Conservation (phyloP, 2,888 invertebrate species). For the Taenaris catops region DNA sequence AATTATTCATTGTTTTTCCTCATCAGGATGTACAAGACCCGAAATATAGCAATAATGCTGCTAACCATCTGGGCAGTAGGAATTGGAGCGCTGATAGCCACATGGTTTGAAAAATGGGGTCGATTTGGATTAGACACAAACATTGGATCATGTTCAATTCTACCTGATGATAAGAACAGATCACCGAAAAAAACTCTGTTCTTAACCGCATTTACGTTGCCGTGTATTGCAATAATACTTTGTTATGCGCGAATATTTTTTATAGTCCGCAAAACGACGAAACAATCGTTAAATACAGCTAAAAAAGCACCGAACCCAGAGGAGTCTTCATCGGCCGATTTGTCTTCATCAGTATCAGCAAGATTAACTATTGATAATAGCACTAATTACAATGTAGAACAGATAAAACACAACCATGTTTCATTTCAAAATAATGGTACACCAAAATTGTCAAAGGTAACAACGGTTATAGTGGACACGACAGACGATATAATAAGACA, state of each 20-base stretch:
- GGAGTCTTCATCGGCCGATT: slow-evolving; percentile 24
- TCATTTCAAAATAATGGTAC: slow-evolving; percentile 4
- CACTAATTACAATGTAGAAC: slow-evolving; percentile 16
- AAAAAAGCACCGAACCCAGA: slow-evolving; percentile 36
- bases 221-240: slow-evolving; percentile 89
- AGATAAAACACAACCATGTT: slow-evolving; percentile 7
- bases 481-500: slow-evolving; percentile 13
- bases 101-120: slow-evolving; percentile 88
- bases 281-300: slow-evolving; percentile 68
- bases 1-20: slow-evolving; percentile 6
- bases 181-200: slow-evolving; percentile 90
- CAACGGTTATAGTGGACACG: slow-evolving; percentile 24
- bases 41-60: slow-evolving; percentile 85
- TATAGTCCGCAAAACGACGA: slow-evolving; percentile 86
- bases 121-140: slow-evolving; percentile 86
- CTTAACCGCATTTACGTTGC: slow-evolving; percentile 89
- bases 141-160: slow-evolving; percentile 90
- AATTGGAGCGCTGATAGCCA: slow-evolving; percentile 84
- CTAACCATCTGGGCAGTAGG: slow-evolving; percentile 85
- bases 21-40: slow-evolving; percentile 83
- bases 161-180: slow-evolving; percentile 82
- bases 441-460: slow-evolving; percentile 8
- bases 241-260: slow-evolving; percentile 92
- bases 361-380: slow-evolving; percentile 19
- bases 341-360: slow-evolving; percentile 23